Evolutionary conservation across 1,140 invertebrate species (phyloP), one percentile per base, ranked within the genome.

Genomic region (Dermatophagoides farinae): DNA sequence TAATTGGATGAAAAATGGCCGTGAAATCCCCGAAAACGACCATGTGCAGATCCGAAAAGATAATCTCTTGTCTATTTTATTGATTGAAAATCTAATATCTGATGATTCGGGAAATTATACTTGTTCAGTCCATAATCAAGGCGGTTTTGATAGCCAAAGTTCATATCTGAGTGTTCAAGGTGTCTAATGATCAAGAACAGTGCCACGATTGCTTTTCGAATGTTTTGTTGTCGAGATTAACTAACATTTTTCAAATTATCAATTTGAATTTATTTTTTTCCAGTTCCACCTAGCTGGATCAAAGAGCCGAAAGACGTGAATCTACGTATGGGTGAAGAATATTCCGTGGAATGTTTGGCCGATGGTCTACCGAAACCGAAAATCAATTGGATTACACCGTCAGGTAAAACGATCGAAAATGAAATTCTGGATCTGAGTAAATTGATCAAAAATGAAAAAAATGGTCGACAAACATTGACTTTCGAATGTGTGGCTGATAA

Each of bases 231-330:
- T 1, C 18, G 43, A 16, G 12, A 53, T 41, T 40, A 31, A 55
- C 5, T 38, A 18, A 39, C 39, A 55, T 44, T 41, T n/a, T n/a
- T n/a, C n/a, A n/a, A 18, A 16, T 23, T 18, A 31, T 52, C 58
- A n/a, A 1, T 16, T 58, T 43, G 51, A 59, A 39, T 46, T 4
- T 57, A 54, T 53, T 66, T 55, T 64, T 55, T 75, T 77, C 60
- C 69, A 90, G 86, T 93, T 51, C 87, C 88, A 9, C 88, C 88
- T 14, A 79, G 83, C 66, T 95, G 90, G 90, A 79, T 86, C 2
- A 76, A 86, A 63, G 87, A 92, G 68, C 89, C 89, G 0, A 77
- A 80, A 65, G 87, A 93, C 68, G 78, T 83, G 8, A 86, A 82
- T 65, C 85, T 87, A 8, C 82, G 86, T 2, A 80, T 87, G 12